A percentile compares a stretch with the other conserved stretches of the same genome.
Evolutionary conservation across 2,797 vertebrate genomes (phyloP).

Genomic region (Pantherophis vulpinus): DNA sequence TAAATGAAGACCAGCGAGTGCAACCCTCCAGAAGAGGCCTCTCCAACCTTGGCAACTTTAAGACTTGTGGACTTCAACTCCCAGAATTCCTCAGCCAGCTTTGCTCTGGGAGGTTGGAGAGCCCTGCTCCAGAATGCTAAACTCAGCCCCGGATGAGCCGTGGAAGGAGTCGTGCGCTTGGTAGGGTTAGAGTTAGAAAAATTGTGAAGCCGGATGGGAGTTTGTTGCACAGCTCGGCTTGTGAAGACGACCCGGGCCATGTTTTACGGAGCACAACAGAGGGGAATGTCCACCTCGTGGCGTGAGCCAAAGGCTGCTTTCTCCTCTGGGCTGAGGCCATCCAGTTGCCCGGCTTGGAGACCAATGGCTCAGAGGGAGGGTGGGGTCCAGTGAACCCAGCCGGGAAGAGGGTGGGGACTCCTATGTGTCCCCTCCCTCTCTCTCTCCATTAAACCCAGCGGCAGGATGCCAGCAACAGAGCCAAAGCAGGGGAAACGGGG

Average conservation of each 20-base stretch:
- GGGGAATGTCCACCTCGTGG: not conserved
- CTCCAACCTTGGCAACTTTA: too few relatives aligned
- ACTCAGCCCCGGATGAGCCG: not conserved
- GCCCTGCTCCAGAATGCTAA: not conserved
- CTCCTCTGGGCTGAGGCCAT: not conserved
- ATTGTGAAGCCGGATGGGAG: fast-evolving
- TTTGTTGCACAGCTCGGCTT: not conserved
- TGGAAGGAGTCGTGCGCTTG: not conserved
- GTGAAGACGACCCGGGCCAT: not conserved
- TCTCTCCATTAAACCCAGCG: not conserved
- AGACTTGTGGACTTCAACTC: too few relatives aligned
- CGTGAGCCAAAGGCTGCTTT: not conserved
- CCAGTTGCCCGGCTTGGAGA: not conserved
- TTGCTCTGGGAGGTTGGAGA: too few relatives aligned
- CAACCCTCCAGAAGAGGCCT: not conserved
- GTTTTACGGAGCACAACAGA: not conserved
- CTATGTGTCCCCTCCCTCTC: not conserved
- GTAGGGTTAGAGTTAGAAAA: not conserved
- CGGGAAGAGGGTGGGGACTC: not conserved
- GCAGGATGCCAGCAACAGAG: not conserved
- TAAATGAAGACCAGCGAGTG: not conserved
- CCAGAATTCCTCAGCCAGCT: too few relatives aligned
- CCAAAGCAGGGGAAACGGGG: not conserved
- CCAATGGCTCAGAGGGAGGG: not conserved
- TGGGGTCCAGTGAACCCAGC: not conserved